phyloP scores from a whole-genome alignment of 2,797 vertebrate genomes.

The Hippoglossus hippoglossus region DNA sequence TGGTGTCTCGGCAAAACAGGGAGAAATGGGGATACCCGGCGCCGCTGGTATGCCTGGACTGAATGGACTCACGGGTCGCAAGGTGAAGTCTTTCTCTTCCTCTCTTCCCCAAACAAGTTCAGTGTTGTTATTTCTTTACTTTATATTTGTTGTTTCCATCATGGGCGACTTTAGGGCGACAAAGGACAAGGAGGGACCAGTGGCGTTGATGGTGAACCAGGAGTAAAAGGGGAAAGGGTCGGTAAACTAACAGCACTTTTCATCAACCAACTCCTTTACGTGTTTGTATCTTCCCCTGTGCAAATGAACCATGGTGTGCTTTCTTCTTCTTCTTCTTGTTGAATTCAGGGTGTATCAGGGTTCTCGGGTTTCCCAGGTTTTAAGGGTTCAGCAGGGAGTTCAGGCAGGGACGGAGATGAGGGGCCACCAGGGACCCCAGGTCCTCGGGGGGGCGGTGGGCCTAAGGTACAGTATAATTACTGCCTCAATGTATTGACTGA shows the following conservation, averaged over 20 bases:
- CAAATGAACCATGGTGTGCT: neutral
- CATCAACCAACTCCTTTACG: neutral
- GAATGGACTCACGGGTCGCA: constrained; percentile 82
- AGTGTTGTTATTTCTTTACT: neutral
- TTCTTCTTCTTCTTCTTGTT: neutral
- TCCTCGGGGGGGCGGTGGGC: constrained; percentile 80
- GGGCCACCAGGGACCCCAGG: constrained; percentile 83
- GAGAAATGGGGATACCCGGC: constrained; percentile 84
- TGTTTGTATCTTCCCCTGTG: neutral
- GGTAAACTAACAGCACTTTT: constrained; percentile 18
- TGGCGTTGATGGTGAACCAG: constrained; percentile 80
- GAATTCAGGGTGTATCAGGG: constrained; percentile 84
- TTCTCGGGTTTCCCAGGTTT: constrained; percentile 89
- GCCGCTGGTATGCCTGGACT: constrained; percentile 83
- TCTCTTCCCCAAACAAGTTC: neutral
- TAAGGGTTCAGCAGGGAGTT: constrained; percentile 86
- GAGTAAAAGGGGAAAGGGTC: constrained; percentile 90
- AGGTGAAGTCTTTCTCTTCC: constrained; percentile 74
- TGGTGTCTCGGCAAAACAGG: constrained; percentile 69
- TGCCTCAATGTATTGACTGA: no score
- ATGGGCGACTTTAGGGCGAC: constrained; percentile 81
- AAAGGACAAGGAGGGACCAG: constrained; percentile 82
- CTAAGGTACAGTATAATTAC: constrained; percentile 79
- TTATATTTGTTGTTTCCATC: neutral
- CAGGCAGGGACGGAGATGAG: constrained; percentile 76